A percentile compares a stretch with the other conserved stretches of the same genome.
Conservation (phyloP, 23 tunicate genomes). For the Clavelina lepadiformis region DNA sequence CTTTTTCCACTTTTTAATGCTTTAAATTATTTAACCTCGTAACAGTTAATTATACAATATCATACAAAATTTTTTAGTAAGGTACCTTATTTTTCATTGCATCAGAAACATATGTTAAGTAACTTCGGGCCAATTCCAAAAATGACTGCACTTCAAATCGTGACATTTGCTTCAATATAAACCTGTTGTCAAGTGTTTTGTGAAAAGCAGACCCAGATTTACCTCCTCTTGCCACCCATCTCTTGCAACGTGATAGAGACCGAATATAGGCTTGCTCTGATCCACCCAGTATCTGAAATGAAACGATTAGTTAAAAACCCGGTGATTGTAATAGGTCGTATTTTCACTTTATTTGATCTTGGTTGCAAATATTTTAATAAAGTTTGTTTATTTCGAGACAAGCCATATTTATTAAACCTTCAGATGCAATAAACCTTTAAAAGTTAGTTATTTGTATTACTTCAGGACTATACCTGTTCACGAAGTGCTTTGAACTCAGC, state of each 20-base stretch:
- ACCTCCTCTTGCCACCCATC: conserved; percentile 93
- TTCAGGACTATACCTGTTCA: conserved; percentile 36
- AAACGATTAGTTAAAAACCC: background rate
- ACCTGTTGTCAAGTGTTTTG: conserved; percentile 75
- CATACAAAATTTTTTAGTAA: too few relatives aligned
- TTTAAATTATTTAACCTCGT: background rate
- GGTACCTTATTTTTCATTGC: conserved; percentile 48
- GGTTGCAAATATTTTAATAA: background rate
- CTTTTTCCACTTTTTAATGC: background rate
- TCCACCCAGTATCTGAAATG: conserved; percentile 46
- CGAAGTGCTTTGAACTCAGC: conserved; percentile 40
- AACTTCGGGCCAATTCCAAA: conserved; percentile 70
- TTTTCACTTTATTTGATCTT: background rate
- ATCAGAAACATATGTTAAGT: conserved; percentile 52
- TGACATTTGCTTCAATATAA: conserved; percentile 85
- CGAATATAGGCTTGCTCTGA: conserved; percentile 44
- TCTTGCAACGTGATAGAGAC: conserved; percentile 64
- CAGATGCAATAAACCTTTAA: too few relatives aligned
- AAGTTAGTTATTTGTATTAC: too few relatives aligned
- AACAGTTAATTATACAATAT: background rate
- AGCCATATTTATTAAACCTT: background rate
- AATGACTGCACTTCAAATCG: conserved; percentile 71
- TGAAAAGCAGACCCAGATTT: conserved; percentile 90
- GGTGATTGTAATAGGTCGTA: too few relatives aligned
- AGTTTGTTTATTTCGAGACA: background rate